Evolutionary conservation across 2,797 vertebrate genomes (phyloP), one percentile per base, ranked within the genome.

Genomic region (Sciurus carolinensis): DNA sequence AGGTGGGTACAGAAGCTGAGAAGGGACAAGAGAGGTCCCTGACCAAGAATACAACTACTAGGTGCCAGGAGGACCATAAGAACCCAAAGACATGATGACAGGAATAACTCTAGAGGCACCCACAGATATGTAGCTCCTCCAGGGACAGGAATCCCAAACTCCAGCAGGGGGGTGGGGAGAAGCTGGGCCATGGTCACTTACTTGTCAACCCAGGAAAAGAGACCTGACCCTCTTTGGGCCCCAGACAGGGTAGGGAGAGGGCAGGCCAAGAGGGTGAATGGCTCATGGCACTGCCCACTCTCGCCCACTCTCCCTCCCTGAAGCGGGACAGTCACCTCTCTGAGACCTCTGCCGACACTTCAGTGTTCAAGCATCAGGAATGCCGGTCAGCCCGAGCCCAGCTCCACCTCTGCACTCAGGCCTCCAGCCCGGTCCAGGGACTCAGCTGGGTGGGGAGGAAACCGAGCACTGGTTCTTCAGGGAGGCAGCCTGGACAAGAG

Each of bases 61-160:
- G 98, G 97, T 98, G 98, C 98, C 97, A 98, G 96, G 98, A 98
- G 98, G 96, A 92, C 98, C 98, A 92, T 98, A 97, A 67, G 98
- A 98, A 98, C 99, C 99, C 98, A 87, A 99, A 99, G 98, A 99
- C 98, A 99, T 97, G 97, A 98, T 98, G 94, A 50, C 82, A 59
- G 39, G 18, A 47, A 54, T 76, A 33, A 95, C 0, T 36, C 77
- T 47, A 7, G 52, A 90, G 71, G 92, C 7, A 85, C 15, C 20
- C 33, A 47, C 26, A 11, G 79, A 57, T 0, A 8, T 22, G 52
- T n/a, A 67, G 14, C 14, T 67, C 6, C 22, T 39, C 42, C 24
- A 39, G 52, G 10, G 47, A 39, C 9, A 7, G 10, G 17, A 30
- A 3, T 0, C 15, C 50, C 20, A 50, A 36, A 76, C 39, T 5